Percentiles rank a stretch among this genome's conserved stretches.
Evolutionary conservation across 1,140 invertebrate genomes (phyloP).

Genomic region (Zaprionus davidi): DNA sequence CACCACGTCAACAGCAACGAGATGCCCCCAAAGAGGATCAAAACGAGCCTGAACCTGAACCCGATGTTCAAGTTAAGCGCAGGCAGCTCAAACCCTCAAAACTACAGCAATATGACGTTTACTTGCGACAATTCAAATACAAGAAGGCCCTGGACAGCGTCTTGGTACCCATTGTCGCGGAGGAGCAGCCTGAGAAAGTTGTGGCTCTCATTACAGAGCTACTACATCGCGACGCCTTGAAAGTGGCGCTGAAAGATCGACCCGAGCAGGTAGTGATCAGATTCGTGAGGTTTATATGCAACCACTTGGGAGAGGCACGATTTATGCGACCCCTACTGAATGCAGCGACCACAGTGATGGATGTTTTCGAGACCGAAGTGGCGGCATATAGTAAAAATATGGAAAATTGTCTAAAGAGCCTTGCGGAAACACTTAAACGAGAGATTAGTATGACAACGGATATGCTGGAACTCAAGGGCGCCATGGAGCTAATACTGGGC

Average conservation of each 20-base stretch:
- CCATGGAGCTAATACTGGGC: slow-evolving; percentile 88
- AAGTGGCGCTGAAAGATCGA: slow-evolving; percentile 89
- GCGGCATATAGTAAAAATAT: slow-evolving; percentile 85
- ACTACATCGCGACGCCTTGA: slow-evolving; percentile 89
- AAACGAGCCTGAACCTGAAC: slow-evolving; percentile 57
- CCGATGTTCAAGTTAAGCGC: slow-evolving; percentile 85
- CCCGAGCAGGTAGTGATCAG: slow-evolving; percentile 87
- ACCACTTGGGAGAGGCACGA: slow-evolving; percentile 89
- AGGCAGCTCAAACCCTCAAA: slow-evolving; percentile 84
- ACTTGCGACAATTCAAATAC: slow-evolving; percentile 92
- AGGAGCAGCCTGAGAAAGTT: slow-evolving; percentile 90
- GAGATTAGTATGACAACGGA: slow-evolving; percentile 88
- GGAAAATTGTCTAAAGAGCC: slow-evolving; percentile 86
- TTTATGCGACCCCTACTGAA: slow-evolving; percentile 90
- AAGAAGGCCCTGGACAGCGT: slow-evolving; percentile 91
- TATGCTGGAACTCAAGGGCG: slow-evolving; percentile 88
- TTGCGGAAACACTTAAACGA: slow-evolving; percentile 87
- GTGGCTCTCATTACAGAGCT: slow-evolving; percentile 93
- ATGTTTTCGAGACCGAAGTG: slow-evolving; percentile 87
- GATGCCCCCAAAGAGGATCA: background rate
- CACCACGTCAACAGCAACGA: slow-evolving; percentile 72
- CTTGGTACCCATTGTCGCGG: slow-evolving; percentile 86
- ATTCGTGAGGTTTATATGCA: slow-evolving; percentile 91
- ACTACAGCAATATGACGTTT: slow-evolving; percentile 88
- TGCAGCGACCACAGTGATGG: slow-evolving; percentile 90